Conservation (phyloP, 2,888 invertebrate genomes). For the Pterostichus niger region DNA sequence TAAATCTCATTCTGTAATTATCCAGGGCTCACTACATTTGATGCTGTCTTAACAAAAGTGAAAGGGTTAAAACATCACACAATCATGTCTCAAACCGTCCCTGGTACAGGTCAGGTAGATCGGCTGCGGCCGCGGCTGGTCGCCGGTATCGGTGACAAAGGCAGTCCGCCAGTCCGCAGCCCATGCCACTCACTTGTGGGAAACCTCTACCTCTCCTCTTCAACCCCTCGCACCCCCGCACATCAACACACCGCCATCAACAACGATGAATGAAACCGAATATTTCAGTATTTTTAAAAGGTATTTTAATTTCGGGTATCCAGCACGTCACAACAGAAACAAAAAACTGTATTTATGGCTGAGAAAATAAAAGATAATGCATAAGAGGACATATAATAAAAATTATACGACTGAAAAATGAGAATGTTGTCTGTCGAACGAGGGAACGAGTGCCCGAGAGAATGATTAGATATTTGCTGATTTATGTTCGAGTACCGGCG, state of each 20-base stretch:
- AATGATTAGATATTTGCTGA: constrained; percentile 66
- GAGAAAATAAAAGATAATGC: constrained; percentile 70
- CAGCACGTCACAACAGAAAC: constrained; percentile 64
- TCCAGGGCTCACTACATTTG: neutral
- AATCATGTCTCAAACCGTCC: neutral
- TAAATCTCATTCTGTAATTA: neutral
- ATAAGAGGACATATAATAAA: constrained; percentile 71
- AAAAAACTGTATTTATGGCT: constrained; percentile 72
- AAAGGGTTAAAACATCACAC: neutral
- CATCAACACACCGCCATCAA: constrained; percentile 66
- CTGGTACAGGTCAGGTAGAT: constrained; percentile 64
- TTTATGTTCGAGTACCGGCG: constrained; percentile 30
- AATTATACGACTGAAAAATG: constrained; percentile 67
- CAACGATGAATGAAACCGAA: constrained; percentile 72
- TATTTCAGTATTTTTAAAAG: constrained; percentile 72
- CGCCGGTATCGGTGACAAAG: constrained; percentile 58
- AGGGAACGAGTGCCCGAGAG: constrained; percentile 4
- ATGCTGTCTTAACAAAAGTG: neutral
- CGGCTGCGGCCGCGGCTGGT: constrained; percentile 61
- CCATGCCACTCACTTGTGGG: constrained; percentile 56
- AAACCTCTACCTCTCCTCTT: constrained; percentile 6
- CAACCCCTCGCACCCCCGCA: constrained; percentile 47
- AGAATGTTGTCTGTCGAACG: constrained; percentile 56
- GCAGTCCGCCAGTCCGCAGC: constrained; percentile 1
- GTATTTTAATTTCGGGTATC: constrained; percentile 72